These are phyloP conservation scores for Panulirus ornatus DNA, from an alignment of 1,140 invertebrate species.

Conservation along the genomic window DNA sequence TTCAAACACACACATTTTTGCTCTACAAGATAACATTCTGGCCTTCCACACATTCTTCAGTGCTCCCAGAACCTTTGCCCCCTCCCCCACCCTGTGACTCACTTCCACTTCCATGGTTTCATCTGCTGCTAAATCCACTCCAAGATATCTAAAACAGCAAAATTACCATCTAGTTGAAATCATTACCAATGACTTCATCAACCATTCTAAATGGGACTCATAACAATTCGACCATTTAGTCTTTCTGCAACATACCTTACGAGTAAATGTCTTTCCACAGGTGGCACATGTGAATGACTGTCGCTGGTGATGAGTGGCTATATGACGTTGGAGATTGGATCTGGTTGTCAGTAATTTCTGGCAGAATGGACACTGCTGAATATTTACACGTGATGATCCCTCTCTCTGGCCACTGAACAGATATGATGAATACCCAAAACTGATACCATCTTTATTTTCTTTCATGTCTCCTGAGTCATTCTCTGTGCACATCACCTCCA, in stretches of 20 bases:
- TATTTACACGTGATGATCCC: neutral
- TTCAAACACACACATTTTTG: too few relatives aligned
- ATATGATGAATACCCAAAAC: neutral
- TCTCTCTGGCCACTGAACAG: constrained; percentile 19
- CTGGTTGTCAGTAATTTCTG: constrained; percentile 55
- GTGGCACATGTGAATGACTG: constrained; percentile 53
- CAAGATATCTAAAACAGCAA: too few relatives aligned
- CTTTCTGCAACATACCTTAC: constrained; percentile 36
- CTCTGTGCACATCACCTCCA: constrained; percentile 61
- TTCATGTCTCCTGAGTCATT: constrained; percentile 40
- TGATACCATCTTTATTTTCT: neutral
- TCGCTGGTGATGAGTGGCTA: constrained; percentile 52
- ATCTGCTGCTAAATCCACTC: too few relatives aligned
- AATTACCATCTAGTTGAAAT: too few relatives aligned
- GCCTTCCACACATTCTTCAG: too few relatives aligned
- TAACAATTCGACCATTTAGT: too few relatives aligned
- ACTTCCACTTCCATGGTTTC: too few relatives aligned
- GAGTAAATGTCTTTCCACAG: constrained; percentile 51
- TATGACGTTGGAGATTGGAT: constrained; percentile 54
- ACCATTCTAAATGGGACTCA: too few relatives aligned
- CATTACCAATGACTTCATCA: too few relatives aligned
- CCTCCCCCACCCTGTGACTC: too few relatives aligned
- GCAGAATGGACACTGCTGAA: constrained; percentile 45
- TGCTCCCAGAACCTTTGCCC: too few relatives aligned
- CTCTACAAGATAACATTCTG: too few relatives aligned